Base-by-base conservation (phyloP, 2,888 invertebrate genomes). In the Sarcophaga rosellei region DNA sequence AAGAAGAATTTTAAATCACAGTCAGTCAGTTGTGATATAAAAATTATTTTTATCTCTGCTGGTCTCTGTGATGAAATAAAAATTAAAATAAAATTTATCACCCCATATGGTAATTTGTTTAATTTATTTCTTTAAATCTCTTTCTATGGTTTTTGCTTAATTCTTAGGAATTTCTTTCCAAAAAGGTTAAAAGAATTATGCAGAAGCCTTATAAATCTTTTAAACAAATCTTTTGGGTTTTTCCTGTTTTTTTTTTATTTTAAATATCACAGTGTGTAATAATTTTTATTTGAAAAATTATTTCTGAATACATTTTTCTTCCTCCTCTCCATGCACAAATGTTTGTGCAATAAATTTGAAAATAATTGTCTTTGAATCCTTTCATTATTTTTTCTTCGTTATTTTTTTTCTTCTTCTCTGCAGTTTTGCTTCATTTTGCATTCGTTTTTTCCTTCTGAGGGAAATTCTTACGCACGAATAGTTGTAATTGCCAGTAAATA, bases 321-420 rank as follows among this genome's bases (percentile, higher is more conserved):
- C 35, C 35, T 53, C 15, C 2, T 35, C 12, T 35, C 25, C 23
- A 15, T 47, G 4, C 20, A 20, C 25, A 62, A 47, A 45, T 68
- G 11, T 79, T 44, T 78, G n/a, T 44, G 1, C n/a, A 47, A 83
- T 83, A 83, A 80, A 86, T 86, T 80, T 80, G 0, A n/a, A 45
- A 69, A 70, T 81, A 86, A 78, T 86, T 77, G 57, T 44, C 53
- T 77, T 69, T 66, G 74, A 83, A 86, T 86, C 76, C 81, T 77
- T 86, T 78, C 47, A 53, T 70, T 21, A 35, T 17, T 53, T 62
- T 35, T 35, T 8, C 35, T 35, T 35, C 25, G 62, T 53, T 57
- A 57, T 65, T 21, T 75, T 72, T 25, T 25, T 4, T 25, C 4
- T 4, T 35, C 35, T 35, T 35, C 35, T 35, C 35, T 35, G 35